Evolutionary conservation across 1,140 invertebrate species (phyloP).

Genomic region (Acyrthosiphon pisum): DNA sequence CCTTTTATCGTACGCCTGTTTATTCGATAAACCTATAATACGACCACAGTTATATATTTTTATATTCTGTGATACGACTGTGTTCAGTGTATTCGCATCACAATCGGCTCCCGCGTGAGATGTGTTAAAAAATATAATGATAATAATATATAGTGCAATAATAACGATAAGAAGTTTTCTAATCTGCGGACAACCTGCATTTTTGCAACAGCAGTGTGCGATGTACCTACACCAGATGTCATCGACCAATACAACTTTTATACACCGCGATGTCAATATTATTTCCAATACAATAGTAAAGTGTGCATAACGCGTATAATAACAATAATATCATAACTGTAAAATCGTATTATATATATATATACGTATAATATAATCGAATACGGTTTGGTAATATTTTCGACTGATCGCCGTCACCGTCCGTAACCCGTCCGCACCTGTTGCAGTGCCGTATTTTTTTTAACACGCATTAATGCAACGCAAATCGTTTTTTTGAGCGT

Average conservation of each 20-base stretch:
- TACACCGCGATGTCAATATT: not conserved
- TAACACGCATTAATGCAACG: not conserved
- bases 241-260: not conserved
- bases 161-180: not conserved
- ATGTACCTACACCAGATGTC: not conserved
- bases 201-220: not conserved
- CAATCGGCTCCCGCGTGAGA: not conserved
- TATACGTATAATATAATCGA: not conserved
- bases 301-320: not conserved
- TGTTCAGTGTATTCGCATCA: not conserved
- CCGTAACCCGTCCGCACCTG: not conserved
- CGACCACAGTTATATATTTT: no score
- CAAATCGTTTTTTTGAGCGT: not conserved
- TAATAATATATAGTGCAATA: not conserved
- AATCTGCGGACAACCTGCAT: not conserved
- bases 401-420: not conserved
- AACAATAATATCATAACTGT: conserved; percentile 13
- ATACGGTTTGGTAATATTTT: not conserved
- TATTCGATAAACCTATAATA: not conserved
- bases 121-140: not conserved
- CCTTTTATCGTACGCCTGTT: not conserved
- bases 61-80: not conserved
- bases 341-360: not conserved
- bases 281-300: not conserved
- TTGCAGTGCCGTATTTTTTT: not conserved